Evolutionary conservation across 2,797 vertebrate species (phyloP), one percentile per base, ranked within the genome.

Genomic region (Sarcoramphus papa): DNA sequence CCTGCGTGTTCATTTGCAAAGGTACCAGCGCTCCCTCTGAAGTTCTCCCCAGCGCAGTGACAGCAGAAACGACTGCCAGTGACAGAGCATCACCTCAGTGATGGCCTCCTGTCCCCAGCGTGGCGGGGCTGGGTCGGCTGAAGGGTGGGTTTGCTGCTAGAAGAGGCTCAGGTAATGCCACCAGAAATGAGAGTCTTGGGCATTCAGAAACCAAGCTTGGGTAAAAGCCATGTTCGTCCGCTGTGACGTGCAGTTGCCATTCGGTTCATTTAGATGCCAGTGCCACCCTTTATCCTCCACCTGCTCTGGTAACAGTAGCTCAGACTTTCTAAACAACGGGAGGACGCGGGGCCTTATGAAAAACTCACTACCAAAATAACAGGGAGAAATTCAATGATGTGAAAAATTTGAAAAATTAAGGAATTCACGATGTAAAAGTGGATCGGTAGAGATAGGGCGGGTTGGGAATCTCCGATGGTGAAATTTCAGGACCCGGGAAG

Each of bases 351-450:
- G 96, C 68, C 98, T 98, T 33, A 60, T 98, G 98, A 95, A 98
- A 97, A 17, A 98, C 98, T 68, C 96, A 97, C 82, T 98, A 98
- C 68, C 98, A 95, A 19, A 96, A 97, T 91, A 98, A 98, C 97
- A 98, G 98, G 69, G 64, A 43, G 74, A 30, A 57, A 56, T 22
- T 68, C 10, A 30, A 16, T 30, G 37, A 28, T 60, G 48, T 47
- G 30, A 62, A 57, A 28, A 12, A 10, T 4, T 10, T 7, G n/a
- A 40, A 30, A 57, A 80, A 12, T 25, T 13, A 22, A 27, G 45
- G 11, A 56, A 27, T 43, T 53, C 1, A 8, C 3, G 12, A 28
- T 48, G 48, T 28, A 28, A 25, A 64, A 37, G 83, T 51, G 50
- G 51, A 16, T 47, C 63, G 85, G 47, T 35, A 8, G 81, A 87